Conservation (phyloP, 2,888 invertebrate species). For the Achlya flavicornis region DNA sequence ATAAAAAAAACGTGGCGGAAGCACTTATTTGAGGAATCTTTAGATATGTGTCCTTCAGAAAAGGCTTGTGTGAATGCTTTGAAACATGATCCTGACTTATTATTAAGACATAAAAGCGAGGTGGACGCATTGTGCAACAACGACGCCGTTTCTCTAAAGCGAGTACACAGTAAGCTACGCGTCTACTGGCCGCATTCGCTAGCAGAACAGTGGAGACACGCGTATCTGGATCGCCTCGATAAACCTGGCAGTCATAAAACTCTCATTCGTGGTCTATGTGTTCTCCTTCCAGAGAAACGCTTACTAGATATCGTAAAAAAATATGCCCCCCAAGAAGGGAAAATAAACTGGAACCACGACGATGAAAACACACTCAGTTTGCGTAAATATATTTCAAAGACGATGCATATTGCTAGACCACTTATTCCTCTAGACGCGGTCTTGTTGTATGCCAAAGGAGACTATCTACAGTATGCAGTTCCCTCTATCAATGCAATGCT, state of each 20-base stretch:
- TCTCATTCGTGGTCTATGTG: constrained; percentile 52
- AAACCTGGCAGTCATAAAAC: constrained; percentile 47
- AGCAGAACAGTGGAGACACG: constrained; percentile 44
- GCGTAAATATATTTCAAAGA: constrained; percentile 60
- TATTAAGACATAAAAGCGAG: constrained; percentile 42
- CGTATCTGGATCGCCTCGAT: constrained; percentile 44
- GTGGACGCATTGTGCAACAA: constrained; percentile 42
- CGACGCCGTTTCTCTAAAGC: constrained; percentile 43
- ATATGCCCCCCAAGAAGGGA: constrained; percentile 55
- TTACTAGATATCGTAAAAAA: constrained; percentile 49
- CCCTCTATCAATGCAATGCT: constrained; percentile 64
- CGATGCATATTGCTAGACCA: constrained; percentile 67
- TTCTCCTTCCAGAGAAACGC: constrained; percentile 43
- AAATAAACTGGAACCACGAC: constrained; percentile 57
- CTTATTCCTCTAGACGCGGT: constrained; percentile 55
- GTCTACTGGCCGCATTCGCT: constrained; percentile 60
- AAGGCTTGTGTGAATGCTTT: constrained; percentile 61
- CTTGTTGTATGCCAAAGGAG: constrained; percentile 63
- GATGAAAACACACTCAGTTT: constrained; percentile 55
- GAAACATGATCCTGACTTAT: constrained; percentile 61
- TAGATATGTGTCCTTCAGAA: constrained; percentile 50
- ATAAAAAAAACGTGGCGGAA: constrained; percentile 64
- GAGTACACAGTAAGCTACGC: constrained; percentile 55
- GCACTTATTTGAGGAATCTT: constrained; percentile 61
- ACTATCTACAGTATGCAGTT: constrained; percentile 63